phyloP scores from a whole-genome alignment of 2,888 invertebrate genomes.

The Erpobdella octoculata region DNA sequence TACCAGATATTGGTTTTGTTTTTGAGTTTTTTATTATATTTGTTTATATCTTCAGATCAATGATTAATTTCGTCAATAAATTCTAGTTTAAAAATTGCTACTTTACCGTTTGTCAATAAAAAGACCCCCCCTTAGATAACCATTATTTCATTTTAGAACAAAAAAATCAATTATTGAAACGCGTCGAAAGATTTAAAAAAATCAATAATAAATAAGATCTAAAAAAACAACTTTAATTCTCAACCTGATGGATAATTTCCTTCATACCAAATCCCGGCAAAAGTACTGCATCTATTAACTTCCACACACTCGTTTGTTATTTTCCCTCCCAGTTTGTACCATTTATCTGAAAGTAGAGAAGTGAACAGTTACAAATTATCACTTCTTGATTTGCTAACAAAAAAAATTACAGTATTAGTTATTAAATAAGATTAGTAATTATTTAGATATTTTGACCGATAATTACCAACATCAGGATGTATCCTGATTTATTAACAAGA shows the following conservation, averaged over 20 bases:
- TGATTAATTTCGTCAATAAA: too few species aligned
- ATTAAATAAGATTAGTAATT: too few species aligned
- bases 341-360: neutral
- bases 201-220: too few species aligned
- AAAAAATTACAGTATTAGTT: neutral
- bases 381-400: neutral
- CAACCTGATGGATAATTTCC: neutral
- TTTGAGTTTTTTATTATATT: too few species aligned
- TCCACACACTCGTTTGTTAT: neutral
- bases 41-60: too few species aligned
- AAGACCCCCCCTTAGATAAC: neutral
- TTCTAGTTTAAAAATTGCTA: neutral
- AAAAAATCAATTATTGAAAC: neutral
- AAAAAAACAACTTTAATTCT: too few species aligned
- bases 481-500: too few species aligned
- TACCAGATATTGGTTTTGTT: too few species aligned
- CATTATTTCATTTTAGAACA: neutral
- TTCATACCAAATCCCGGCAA: conserved; percentile 4
- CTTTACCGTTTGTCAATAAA: neutral
- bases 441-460: too few species aligned
- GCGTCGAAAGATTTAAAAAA: too few species aligned
- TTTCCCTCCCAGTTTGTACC: neutral
- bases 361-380: neutral
- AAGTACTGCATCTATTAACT: neutral
- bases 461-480: too few species aligned